Evolutionary conservation across 2,888 invertebrate species (phyloP).

Genomic region (Melikaiella ostensackeni): DNA sequence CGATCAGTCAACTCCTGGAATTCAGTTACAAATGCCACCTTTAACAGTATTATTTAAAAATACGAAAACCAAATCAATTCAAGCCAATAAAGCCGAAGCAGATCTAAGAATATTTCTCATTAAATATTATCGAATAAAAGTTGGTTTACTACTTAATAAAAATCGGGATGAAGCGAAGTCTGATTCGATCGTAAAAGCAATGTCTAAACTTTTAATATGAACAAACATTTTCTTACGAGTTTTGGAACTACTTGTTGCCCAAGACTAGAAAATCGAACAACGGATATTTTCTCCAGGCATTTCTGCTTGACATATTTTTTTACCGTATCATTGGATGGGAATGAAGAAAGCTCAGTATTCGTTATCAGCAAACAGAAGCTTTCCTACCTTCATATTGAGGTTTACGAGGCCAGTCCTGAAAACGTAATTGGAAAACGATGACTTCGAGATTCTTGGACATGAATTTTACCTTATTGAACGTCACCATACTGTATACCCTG

Average conservation of each 20-base stretch:
- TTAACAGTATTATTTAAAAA: neutral
- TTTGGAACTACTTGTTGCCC: slow-evolving; percentile 6
- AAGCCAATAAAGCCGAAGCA: neutral
- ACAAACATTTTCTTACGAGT: neutral
- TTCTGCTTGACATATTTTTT: neutral
- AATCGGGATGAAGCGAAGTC: neutral
- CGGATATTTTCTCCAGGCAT: neutral
- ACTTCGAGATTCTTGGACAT: slow-evolving; percentile 8
- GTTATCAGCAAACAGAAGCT: slow-evolving; percentile 14
- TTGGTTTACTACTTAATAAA: neutral
- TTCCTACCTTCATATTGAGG: neutral
- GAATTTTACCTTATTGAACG: slow-evolving; percentile 16
- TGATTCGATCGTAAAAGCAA: neutral
- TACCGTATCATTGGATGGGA: neutral
- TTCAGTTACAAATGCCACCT: neutral
- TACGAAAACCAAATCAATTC: neutral
- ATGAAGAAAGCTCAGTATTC: slow-evolving; percentile 10
- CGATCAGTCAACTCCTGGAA: no score
- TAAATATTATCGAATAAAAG: neutral
- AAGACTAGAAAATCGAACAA: neutral
- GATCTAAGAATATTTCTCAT: neutral
- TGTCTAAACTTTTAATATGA: neutral
- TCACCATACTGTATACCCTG: neutral
- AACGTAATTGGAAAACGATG: slow-evolving; percentile 29
- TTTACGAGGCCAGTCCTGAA: slow-evolving; percentile 8